A percentile compares a stretch with the other conserved stretches of the same genome.
phyloP scores from a whole-genome alignment of 2,797 vertebrate genomes.

The Myripristis murdjan region DNA sequence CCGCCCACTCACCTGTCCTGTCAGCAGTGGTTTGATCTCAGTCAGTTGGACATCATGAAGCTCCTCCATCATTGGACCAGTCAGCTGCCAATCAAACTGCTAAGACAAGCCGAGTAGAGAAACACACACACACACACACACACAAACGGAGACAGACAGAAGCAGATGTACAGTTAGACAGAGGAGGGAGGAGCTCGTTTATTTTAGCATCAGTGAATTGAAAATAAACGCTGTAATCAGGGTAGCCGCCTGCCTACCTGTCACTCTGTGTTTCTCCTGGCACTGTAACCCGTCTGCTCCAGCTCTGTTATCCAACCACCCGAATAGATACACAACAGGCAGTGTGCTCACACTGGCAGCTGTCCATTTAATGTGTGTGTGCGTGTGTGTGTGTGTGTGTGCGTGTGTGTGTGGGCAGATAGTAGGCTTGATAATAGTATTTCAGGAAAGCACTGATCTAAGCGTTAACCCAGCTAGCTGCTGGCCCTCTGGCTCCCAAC shows the following conservation, averaged over 20 bases:
- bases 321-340: too few relatives aligned
- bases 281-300: too few relatives aligned
- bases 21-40: constrained; percentile 95
- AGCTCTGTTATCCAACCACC: too few relatives aligned
- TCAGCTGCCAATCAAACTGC: constrained; percentile 48
- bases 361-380: neutral
- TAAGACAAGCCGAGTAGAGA: constrained; percentile 13
- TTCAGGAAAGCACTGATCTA: constrained; percentile 45
- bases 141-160: too few relatives aligned
- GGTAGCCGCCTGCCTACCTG: neutral
- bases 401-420: constrained; percentile 45
- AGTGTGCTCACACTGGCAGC: too few relatives aligned
- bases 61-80: constrained; percentile 89
- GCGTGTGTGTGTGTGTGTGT: constrained; percentile 7
- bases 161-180: neutral
- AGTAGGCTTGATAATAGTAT: constrained; percentile 52
- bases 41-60: constrained; percentile 96
- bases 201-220: too few relatives aligned
- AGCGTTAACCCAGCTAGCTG: constrained; percentile 41
- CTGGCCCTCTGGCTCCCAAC: constrained; percentile 39
- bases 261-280: too few relatives aligned
- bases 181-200: neutral
- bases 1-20: constrained; percentile 89
- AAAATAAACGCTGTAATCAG: neutral
- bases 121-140: constrained; percentile 10